Evolutionary conservation across 2,113 vertebrate genomes (phyloP).

Genomic region (Psettodes erumei): DNA sequence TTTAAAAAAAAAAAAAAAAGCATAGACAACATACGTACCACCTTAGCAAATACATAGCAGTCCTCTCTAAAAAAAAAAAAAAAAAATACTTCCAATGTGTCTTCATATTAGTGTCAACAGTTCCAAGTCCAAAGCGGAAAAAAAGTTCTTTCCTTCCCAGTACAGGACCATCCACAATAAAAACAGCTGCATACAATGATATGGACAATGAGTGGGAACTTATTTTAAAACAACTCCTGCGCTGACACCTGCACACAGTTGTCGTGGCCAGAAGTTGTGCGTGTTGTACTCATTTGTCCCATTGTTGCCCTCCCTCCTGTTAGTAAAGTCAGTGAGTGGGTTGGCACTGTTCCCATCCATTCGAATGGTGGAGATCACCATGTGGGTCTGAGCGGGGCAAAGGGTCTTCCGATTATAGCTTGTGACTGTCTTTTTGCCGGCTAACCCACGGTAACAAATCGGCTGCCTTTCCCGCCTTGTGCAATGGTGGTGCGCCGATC

Average conservation of each 20-base stretch:
- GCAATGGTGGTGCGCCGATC: slow-evolving; percentile 84
- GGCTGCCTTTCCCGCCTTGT: slow-evolving; percentile 86
- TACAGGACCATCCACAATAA: slow-evolving; percentile 50
- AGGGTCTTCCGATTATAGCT: neutral
- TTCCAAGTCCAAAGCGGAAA: neutral
- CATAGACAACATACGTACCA: slow-evolving; percentile 4
- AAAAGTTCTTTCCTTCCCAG: neutral
- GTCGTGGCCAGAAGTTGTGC: slow-evolving; percentile 22
- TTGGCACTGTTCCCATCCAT: slow-evolving; percentile 15
- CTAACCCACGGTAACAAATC: slow-evolving; percentile 96
- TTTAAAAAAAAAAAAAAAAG: too few species aligned
- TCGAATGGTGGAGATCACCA: slow-evolving; percentile 21
- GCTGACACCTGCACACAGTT: slow-evolving; percentile 6
- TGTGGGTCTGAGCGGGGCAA: slow-evolving; percentile 29
- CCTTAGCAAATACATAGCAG: slow-evolving; percentile 16
- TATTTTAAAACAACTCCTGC: slow-evolving; percentile 19
- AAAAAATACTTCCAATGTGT: slow-evolving; percentile 4
- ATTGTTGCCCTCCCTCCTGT: neutral
- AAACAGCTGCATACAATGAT: slow-evolving; percentile 44
- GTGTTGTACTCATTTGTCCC: neutral
- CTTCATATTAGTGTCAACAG: slow-evolving; percentile 8
- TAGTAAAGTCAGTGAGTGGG: slow-evolving; percentile 3
- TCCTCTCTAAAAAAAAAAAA: slow-evolving; percentile 29
- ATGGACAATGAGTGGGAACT: slow-evolving; percentile 21
- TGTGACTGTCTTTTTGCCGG: slow-evolving; percentile 32